These are phyloP conservation scores for Atrina japonica DNA, from an alignment of 2,888 invertebrate genomes.

Conservation along the genomic window DNA sequence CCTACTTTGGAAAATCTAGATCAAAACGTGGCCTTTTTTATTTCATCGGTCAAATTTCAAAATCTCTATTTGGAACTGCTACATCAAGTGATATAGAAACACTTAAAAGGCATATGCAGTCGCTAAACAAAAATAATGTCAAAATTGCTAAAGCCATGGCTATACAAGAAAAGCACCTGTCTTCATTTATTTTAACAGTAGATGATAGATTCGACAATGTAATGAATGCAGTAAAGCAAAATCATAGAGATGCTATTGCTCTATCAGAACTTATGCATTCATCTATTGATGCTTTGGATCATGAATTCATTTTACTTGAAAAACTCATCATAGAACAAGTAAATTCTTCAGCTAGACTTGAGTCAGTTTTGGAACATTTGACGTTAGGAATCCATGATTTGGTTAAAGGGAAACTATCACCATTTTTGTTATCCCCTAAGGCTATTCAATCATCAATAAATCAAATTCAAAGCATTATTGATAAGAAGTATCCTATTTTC, in stretches of 20 bases:
- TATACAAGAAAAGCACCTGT: slow-evolving; percentile 2
- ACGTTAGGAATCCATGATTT: background rate
- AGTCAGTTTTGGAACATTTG: too few species aligned
- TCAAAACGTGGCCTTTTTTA: background rate
- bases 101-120: too few species aligned
- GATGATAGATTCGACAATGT: too few species aligned
- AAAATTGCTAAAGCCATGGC: slow-evolving; percentile 12
- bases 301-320: background rate
- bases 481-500: background rate
- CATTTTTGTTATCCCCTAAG: background rate
- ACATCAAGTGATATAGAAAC: too few species aligned
- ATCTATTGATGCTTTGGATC: slow-evolving; percentile 2
- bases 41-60: too few species aligned
- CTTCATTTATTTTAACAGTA: slow-evolving; percentile 2
- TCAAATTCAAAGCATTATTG: background rate
- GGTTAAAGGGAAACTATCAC: too few species aligned
- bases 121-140: too few species aligned
- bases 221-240: slow-evolving; percentile 21
- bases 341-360: too few species aligned
- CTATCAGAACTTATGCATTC: background rate
- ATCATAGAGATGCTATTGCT: slow-evolving; percentile 4
- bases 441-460: background rate
- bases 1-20: background rate
- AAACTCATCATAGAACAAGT: slow-evolving; percentile 13
- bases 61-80: background rate